A percentile compares a stretch with the other conserved stretches of the same genome.
Conservation (phyloP, 2,888 invertebrate genomes). For the Xanthia icteritia region DNA sequence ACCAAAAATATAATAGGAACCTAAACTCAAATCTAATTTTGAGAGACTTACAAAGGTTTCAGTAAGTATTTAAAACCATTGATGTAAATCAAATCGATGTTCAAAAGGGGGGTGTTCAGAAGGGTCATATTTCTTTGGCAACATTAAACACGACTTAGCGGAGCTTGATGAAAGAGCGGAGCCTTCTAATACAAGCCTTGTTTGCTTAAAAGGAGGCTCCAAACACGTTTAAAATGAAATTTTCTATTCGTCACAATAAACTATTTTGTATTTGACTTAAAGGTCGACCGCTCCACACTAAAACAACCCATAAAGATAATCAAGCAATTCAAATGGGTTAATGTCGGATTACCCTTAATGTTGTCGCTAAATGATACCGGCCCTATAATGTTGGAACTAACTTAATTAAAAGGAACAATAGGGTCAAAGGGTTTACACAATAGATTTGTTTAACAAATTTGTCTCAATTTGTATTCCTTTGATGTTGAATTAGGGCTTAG, state of each 20-base stretch:
- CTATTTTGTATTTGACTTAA: not conserved
- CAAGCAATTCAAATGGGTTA: slow-evolving; percentile 41
- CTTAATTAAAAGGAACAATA: slow-evolving; percentile 46
- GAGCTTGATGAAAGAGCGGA: too few relatives aligned
- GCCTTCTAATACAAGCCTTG: too few relatives aligned
- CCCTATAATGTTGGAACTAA: slow-evolving; percentile 16
- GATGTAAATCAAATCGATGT: too few relatives aligned
- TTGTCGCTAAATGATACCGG: slow-evolving; percentile 16
- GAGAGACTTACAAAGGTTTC: not conserved
- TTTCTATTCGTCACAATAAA: too few relatives aligned
- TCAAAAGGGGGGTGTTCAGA: too few relatives aligned
- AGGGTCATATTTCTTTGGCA: slow-evolving; percentile 9
- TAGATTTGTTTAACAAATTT: slow-evolving; percentile 40
- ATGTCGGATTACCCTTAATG: slow-evolving; percentile 22
- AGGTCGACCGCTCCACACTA: not conserved
- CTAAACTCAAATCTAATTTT: not conserved
- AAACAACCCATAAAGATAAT: slow-evolving; percentile 22
- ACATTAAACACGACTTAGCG: not conserved
- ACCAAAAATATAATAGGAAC: not conserved
- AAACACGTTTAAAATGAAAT: too few relatives aligned
- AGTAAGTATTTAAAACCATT: not conserved
- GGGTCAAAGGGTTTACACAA: slow-evolving; percentile 22
- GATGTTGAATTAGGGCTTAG: slow-evolving; percentile 13
- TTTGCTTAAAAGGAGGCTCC: too few relatives aligned
- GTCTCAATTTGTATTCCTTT: slow-evolving; percentile 16